Base-by-base conservation (phyloP, 2,113 vertebrate species). In the Cranoglanis bouderius region DNA sequence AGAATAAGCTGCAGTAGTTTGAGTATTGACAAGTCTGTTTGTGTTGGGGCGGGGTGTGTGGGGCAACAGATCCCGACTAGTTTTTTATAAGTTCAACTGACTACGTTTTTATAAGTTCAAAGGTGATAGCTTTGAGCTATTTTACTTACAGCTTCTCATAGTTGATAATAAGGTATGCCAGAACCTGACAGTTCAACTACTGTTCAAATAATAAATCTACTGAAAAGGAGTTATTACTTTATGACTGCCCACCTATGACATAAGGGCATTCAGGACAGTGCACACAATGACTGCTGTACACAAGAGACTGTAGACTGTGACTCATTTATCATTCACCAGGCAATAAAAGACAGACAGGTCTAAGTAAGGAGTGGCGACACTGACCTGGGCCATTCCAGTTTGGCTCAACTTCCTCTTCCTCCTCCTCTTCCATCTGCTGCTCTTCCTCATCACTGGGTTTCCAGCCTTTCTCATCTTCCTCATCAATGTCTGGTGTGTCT, bases 361-460 rank as follows among this genome's bases (percentile, higher is more conserved):
- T 51, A 29, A 78, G n/a, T 65, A 53, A 84, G 78, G 6, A 51
- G n/a, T 16, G 57, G 46, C 26, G 40, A 86, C 49, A 74, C 92
- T 95, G 91, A 99, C 98, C 98, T 96, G 98, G 98, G 51, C 97
- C 96, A 0, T 92, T 96, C 97, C 98, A 98, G 0, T 46, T 21
- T 0, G 92, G 91, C 4, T 13, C 5, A 4, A 95, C 93, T 67
- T 82, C 81, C 81, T 82, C 53, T 9, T 9, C 32, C 0, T 51
- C 92, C 6, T 93, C 93, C 16, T 96, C 95, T 0, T 35, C 88
- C 82, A 94, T 78, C 46, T 88, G 93, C n/a, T 93, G 91, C 6
- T 92, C 90, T 6, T 88, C 46, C 90, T 93, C 83, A 92, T 92
- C 0, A 59, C 75, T 0, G 61, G 83, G 0, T 65, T 90, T 67